Base-by-base conservation (phyloP, 2,888 invertebrate species). In the Automeris io region DNA sequence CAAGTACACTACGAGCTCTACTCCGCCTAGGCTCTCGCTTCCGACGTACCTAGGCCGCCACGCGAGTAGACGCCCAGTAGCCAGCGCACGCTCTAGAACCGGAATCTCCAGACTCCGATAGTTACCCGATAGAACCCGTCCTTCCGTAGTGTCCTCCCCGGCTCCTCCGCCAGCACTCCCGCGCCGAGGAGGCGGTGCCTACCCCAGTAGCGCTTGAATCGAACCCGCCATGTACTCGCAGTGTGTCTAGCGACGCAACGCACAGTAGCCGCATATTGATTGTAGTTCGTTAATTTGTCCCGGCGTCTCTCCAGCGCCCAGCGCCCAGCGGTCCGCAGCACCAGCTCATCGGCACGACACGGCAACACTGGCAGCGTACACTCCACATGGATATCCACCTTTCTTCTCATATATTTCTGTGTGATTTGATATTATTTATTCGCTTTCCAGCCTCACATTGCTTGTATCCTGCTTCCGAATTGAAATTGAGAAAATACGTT, bases 1-100 rank as follows among this genome's bases (percentile, higher is more conserved):
- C 81, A 83, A 88, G 82, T 83, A 87, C 74, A 71, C 59, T 43
- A 46, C 1, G 25, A 7, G 26, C 12, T 6, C 4, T 5, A 1
- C 5, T 3, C n/a, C 29, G 8, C 29, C 4, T 46, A 34, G 36
- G 39, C 42, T 36, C 39, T 42, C 46, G 21, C 33, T 21, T n/a
- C 21, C 11, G 19, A 24, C n/a, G 6, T 9, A 34, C 5, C 9
- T 33, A 33, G 9, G 7, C 12, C 1, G 13, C 11, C 19, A 22
- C 21, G 12, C 7, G 5, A 33, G 11, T 7, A 7, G 33, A 2
- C 8, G 11, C 7, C 9, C 19, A 6, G 9, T 32, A 32, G 32
- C 9, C n/a, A n/a, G n/a, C n/a, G n/a, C n/a, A n/a, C n/a, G n/a
- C n/a, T n/a, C n/a, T n/a, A n/a, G n/a, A n/a, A n/a, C n/a, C n/a